Evolutionary conservation across 2,113 vertebrate genomes (phyloP).

Genomic region (Amblyornis subalaris): DNA sequence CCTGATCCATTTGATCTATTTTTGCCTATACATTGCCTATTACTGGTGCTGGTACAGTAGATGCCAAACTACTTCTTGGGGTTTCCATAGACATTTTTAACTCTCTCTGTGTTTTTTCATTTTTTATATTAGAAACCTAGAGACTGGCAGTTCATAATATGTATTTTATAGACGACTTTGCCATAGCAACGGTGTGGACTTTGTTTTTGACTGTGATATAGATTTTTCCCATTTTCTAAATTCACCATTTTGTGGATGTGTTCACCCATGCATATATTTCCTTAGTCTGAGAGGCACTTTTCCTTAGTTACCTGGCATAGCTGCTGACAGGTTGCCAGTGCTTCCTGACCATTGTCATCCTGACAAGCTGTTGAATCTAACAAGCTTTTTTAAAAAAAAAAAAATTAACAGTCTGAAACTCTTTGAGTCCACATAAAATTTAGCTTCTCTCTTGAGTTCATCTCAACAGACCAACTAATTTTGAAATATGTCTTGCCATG

Average conservation of each 20-base stretch:
- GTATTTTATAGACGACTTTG: neutral
- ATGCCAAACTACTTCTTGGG: neutral
- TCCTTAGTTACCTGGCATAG: neutral
- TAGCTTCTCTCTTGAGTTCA: neutral
- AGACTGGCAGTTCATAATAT: neutral
- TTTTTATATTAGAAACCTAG: neutral
- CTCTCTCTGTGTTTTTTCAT: neutral
- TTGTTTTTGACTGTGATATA: neutral
- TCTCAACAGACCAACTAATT: neutral
- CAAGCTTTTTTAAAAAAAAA: neutral
- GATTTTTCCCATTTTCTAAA: neutral
- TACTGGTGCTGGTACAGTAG: neutral
- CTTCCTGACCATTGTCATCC: neutral
- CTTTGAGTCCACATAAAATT: neutral
- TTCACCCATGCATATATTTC: rapidly evolving
- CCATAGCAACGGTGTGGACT: neutral
- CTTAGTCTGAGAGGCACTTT: neutral
- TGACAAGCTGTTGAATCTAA: neutral
- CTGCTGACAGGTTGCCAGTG: neutral
- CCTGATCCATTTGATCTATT: neutral
- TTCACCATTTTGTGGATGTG: neutral
- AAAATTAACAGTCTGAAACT: neutral
- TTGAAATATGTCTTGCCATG: neutral
- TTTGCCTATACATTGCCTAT: neutral
- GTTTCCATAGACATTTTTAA: neutral